Evolutionary conservation across 2,113 vertebrate species (phyloP).

Genomic region (Perca schrenkii): DNA sequence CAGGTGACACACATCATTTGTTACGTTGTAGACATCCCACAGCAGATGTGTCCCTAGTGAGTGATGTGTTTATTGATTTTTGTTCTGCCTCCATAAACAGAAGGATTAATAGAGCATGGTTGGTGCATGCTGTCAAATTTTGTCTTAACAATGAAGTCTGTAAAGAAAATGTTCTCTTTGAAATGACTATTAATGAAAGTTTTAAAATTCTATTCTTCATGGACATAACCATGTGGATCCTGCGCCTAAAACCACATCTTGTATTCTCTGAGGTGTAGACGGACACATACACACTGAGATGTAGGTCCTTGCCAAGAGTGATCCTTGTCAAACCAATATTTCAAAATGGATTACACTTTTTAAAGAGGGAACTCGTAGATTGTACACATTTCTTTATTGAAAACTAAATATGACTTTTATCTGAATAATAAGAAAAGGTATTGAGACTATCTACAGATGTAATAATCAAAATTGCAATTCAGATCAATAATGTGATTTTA

Average conservation of each 20-base stretch:
- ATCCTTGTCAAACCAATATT: slow-evolving; percentile 7
- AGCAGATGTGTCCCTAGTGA: slow-evolving; percentile 28
- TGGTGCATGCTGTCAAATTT: neutral
- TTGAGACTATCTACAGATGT: slow-evolving; percentile 47
- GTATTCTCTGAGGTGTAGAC: slow-evolving; percentile 6
- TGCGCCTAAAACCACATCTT: neutral
- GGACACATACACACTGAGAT: neutral
- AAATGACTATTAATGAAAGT: neutral
- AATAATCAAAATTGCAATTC: slow-evolving; percentile 19
- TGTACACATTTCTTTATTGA: slow-evolving; percentile 77
- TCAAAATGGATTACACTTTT: neutral
- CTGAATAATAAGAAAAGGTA: slow-evolving; percentile 63
- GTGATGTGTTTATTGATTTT: slow-evolving; percentile 33
- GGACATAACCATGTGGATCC: neutral
- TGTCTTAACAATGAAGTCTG: neutral
- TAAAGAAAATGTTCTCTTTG: neutral
- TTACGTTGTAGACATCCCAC: slow-evolving; percentile 58
- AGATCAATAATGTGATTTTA: slow-evolving; percentile 16
- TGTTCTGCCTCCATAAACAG: slow-evolving; percentile 46
- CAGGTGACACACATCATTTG: slow-evolving; percentile 65
- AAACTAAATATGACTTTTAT: slow-evolving; percentile 73
- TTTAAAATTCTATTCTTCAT: neutral
- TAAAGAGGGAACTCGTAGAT: slow-evolving; percentile 48
- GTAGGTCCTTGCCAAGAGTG: neutral
- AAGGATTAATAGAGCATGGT: slow-evolving; percentile 5